Base-by-base conservation (phyloP, 2,113 vertebrate species). In the Ciconia boyciana region DNA sequence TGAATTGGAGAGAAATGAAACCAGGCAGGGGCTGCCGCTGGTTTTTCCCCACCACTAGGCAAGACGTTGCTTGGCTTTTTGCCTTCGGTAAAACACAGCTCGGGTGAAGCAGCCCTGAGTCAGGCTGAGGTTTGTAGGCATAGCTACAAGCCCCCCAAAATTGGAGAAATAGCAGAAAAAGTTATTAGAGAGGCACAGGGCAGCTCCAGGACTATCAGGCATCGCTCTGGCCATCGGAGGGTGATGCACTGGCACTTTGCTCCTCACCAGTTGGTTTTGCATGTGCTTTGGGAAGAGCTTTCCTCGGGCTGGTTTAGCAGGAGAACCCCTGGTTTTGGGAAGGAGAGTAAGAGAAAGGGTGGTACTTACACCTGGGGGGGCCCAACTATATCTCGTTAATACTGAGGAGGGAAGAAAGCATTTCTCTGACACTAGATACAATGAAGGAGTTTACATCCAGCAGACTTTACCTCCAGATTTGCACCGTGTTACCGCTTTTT, bases 1-100 rank as follows among this genome's bases (percentile, higher is more conserved):
- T 64, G 24, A 76, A 77, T 10, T 55, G 32, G 78, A 66, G 46
- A 88, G 84, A 91, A 94, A 87, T 88, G 6, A 81, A 92, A 44
- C 31, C 52, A 48, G 83, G 34, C 93, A 95, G 89, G 34, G 64
- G 13, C 74, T 94, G 65, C 41, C 0, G 1, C 1, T 28, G 70
- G 4, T 12, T 74, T 51, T 94, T 26, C 39, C 20, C 24, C 46
- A 66, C n/a, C 34, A 10, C 41, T 24, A 36, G 61, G 31, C 52
- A 94, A 83, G 29, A n/a, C 11, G 16, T 44, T 71, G 46, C 66
- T 86, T 3, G 0, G 29, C 11, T 81, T 91, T 87, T 70, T 2
- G 0, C 13, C 43, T 49, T 72, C 20, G 2, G 31, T 48, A 44
- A 81, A 85, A n/a, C 9, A 34, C 46, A 44, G 16, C 34, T 66